phyloP scores from a whole-genome alignment of 2,888 invertebrate species.

The Hanleya hanleyi region DNA sequence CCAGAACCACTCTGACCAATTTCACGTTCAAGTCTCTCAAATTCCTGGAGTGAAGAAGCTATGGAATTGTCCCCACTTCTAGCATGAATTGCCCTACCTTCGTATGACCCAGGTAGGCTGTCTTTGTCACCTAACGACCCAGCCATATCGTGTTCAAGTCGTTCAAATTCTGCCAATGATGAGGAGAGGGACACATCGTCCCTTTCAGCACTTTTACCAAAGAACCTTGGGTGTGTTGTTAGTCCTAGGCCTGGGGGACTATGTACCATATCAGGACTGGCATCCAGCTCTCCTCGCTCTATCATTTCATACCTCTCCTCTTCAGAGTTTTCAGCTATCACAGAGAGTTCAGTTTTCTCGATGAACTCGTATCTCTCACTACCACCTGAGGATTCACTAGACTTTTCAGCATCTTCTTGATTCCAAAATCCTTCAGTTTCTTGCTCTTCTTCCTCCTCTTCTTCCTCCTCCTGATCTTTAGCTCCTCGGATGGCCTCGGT shows the following conservation, averaged over 20 bases:
- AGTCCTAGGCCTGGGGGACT: neutral
- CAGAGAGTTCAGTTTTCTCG: constrained; percentile 62
- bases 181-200: constrained; percentile 95
- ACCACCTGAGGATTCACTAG: constrained; percentile 57
- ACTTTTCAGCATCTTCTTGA: constrained; percentile 26
- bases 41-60: constrained; percentile 90
- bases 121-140: constrained; percentile 78
- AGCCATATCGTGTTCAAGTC: constrained; percentile 85
- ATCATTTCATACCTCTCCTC: constrained; percentile 76
- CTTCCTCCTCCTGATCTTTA: constrained; percentile 79
- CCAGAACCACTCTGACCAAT: constrained; percentile 74
- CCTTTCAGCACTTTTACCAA: constrained; percentile 87
- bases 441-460: constrained; percentile 21
- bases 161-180: constrained; percentile 91
- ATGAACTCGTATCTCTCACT: constrained; percentile 69
- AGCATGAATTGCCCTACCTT: constrained; percentile 60
- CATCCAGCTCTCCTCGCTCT: constrained; percentile 75
- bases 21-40: constrained; percentile 91
- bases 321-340: constrained; percentile 66
- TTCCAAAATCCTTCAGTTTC: constrained; percentile 27
- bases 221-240: constrained; percentile 81
- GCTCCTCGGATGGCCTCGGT: constrained; percentile 70
- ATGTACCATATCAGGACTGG: constrained; percentile 32
- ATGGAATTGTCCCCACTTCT: constrained; percentile 89
- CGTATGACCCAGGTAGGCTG: constrained; percentile 59